A percentile compares a stretch with the other conserved stretches of the same genome.
These are phyloP conservation scores for Sylvia atricapilla DNA, from an alignment of 2,113 vertebrate species.

Conservation along the genomic window DNA sequence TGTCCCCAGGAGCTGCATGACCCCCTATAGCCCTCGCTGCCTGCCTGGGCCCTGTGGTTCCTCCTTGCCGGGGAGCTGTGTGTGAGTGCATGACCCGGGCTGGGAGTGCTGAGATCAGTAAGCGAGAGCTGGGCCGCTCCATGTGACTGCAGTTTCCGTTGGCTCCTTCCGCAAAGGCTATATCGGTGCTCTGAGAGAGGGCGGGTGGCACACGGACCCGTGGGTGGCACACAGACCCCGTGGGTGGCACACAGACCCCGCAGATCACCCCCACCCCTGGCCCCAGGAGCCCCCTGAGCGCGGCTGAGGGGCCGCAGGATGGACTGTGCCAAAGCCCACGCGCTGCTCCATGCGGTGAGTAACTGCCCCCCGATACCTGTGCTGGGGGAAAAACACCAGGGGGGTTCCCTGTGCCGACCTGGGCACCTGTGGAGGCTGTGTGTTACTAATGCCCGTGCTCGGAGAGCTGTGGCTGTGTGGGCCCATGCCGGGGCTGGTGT, in stretches of 20 bases:
- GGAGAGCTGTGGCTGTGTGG: not conserved
- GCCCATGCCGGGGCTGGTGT: rapidly evolving
- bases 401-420: rapidly evolving
- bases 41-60: not conserved
- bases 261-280: not conserved
- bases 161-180: conserved; percentile 81
- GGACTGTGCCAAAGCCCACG: conserved; percentile 7
- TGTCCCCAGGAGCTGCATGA: not conserved
- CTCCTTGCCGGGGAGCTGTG: conserved; percentile 22
- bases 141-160: conserved; percentile 83
- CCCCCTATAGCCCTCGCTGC: not conserved
- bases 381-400: rapidly evolving
- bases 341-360: conserved; percentile 68
- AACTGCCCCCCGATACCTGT: not conserved
- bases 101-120: conserved; percentile 28
- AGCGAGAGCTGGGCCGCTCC: conserved; percentile 60
- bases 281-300: not conserved
- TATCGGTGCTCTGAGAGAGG: conserved; percentile 50
- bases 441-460: rapidly evolving
- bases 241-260: not conserved
- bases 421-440: not conserved
- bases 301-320: conserved; percentile 38
- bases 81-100: not conserved
- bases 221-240: not conserved
- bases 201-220: not conserved